Conservation (phyloP, 2,888 invertebrate species). For the Netelia virgata region DNA sequence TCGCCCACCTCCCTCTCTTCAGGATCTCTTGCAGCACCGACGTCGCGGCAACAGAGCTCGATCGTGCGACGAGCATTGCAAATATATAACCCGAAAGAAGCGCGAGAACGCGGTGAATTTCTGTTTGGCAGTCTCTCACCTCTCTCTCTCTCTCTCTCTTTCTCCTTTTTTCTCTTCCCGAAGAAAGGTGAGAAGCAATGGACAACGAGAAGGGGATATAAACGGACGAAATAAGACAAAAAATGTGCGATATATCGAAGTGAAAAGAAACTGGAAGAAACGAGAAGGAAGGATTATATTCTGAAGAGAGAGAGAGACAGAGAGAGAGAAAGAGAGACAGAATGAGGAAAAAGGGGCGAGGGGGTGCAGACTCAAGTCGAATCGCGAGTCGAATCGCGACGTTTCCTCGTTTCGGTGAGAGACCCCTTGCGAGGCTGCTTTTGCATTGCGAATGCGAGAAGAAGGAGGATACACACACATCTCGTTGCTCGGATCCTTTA, state of each 20-base stretch:
- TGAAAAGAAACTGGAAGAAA: constrained; percentile 30
- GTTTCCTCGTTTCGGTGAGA: constrained; percentile 76
- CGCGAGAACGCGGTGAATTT: constrained; percentile 38
- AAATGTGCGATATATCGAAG: constrained; percentile 36
- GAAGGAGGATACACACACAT: constrained; percentile 36
- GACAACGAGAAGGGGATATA: constrained; percentile 42
- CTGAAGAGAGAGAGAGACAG: constrained; percentile 22
- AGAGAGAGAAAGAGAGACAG: neutral
- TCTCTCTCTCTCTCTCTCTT: constrained; percentile 22
- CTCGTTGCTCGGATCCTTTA: constrained; percentile 45
- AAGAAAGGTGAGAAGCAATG: constrained; percentile 53
- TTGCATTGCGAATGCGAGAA: constrained; percentile 26
- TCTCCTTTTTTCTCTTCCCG: constrained; percentile 6
- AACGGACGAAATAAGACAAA: constrained; percentile 28
- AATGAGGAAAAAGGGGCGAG: neutral
- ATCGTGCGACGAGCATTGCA: constrained; percentile 59
- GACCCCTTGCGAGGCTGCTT: constrained; percentile 64
- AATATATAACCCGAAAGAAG: constrained; percentile 57
- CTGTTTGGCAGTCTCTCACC: constrained; percentile 26
- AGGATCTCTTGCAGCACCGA: constrained; percentile 45
- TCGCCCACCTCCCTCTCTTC: constrained; percentile 37
- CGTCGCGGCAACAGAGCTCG: constrained; percentile 53
- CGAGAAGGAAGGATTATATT: constrained; percentile 6
- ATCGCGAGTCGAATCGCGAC: constrained; percentile 74
- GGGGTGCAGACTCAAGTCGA: constrained; percentile 52